A percentile compares a stretch with the other conserved stretches of the same genome.
Evolutionary conservation across 2,113 vertebrate species (phyloP).

Genomic region (Hypocryptadius cinnamomeus): DNA sequence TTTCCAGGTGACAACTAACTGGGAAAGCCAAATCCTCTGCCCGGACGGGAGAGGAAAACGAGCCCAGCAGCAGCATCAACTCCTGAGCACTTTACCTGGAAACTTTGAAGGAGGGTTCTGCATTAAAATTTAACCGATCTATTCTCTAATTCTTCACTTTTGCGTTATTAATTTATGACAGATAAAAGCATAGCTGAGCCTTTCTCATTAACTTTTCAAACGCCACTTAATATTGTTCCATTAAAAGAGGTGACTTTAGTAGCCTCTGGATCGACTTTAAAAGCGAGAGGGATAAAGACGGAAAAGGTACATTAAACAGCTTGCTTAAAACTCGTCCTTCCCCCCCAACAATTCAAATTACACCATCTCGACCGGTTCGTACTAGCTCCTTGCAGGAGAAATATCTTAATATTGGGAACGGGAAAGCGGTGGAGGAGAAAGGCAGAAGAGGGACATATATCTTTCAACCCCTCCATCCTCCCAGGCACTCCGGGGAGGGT

Average conservation of each 20-base stretch:
- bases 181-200: conserved; percentile 60
- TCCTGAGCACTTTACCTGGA: conserved; percentile 39
- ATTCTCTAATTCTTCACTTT: conserved; percentile 51
- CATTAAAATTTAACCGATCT: conserved; percentile 60
- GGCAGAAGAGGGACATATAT: neutral
- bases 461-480: conserved; percentile 8
- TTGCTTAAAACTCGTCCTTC: conserved; percentile 1
- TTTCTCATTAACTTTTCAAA: conserved; percentile 60
- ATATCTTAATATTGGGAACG: neutral
- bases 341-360: neutral
- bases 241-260: conserved; percentile 42
- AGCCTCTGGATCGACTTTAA: conserved; percentile 32
- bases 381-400: neutral
- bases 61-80: neutral
- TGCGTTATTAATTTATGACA: conserved; percentile 64
- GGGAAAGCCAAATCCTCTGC: neutral
- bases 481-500: neutral
- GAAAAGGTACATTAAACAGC: conserved; percentile 34
- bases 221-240: conserved; percentile 53
- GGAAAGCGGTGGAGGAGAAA: neutral
- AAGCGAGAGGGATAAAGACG: conserved; percentile 26
- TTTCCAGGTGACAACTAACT: neutral
- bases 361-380: conserved; percentile 39
- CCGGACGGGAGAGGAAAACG: neutral
- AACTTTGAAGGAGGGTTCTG: conserved; percentile 38